Base-by-base conservation (phyloP, 2,113 vertebrate genomes). In the Chaetodon auriga region DNA sequence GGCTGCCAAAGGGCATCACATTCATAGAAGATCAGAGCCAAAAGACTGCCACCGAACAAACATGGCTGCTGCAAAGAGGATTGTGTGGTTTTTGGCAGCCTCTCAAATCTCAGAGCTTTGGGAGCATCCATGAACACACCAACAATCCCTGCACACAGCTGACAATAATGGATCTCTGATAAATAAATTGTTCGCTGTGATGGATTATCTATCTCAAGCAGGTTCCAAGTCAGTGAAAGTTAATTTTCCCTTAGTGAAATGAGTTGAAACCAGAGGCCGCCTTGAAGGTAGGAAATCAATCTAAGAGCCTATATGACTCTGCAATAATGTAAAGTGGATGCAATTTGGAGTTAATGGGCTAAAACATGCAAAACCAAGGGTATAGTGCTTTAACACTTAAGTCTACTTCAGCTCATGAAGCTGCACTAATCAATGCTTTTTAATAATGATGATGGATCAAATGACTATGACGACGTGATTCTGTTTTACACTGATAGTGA, bases 321-420 rank as follows among this genome's bases (percentile, higher is more conserved):
- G 35, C 18, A 64, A 45, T 63, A 51, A 80, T 62, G 53, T 41
- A 65, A 73, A 84, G 70, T 69, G 60, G 13, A 55, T 65, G 43
- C 54, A 84, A 45, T 86, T 78, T 78, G 36, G 66, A 84, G 81
- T 80, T 76, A 80, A 83, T 78, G 74, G 74, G 21, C 64, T 80
- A 58, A 71, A 78, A 73, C 63, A 57, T 80, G 62, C 23, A 30
- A 43, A 75, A 36, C 36, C 65, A 30, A 41, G 23, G 0, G 36
- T 65, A 45, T 55, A 35, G n/a, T 45, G 36, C 41, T 43, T 57
- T 61, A 72, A 69, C 43, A 49, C 45, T 25, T 14, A 25, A 35
- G 36, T 71, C n/a, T 68, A n/a, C 41, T 64, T 68, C 41, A 60
- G 18, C 43, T 66, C 36, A n/a, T 68, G 25, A 69, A 78, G 75